Evolutionary conservation across 64 coral and sea anemone species (phyloP).

Genomic region (Porites lutea): DNA sequence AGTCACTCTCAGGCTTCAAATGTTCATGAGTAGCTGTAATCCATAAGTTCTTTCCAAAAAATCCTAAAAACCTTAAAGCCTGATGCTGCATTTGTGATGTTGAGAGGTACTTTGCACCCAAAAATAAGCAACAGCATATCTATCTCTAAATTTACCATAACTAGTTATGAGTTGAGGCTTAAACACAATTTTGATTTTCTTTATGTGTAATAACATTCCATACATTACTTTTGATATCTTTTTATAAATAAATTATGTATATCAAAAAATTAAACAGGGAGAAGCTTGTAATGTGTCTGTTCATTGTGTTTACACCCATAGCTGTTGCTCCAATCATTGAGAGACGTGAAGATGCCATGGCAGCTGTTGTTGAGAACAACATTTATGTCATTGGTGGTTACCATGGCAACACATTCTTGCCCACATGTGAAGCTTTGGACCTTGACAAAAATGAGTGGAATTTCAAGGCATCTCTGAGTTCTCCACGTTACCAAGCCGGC

Average conservation of each 20-base stretch:
- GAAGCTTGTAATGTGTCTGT: neutral
- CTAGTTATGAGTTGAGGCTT: neutral
- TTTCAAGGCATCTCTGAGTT: slow-evolving; percentile 75
- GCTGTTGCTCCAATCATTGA: slow-evolving; percentile 86
- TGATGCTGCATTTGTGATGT: too few species aligned
- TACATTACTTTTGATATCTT: too few species aligned
- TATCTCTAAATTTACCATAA: too few species aligned
- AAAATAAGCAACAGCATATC: too few species aligned
- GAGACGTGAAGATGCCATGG: slow-evolving; percentile 95
- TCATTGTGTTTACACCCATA: slow-evolving; percentile 28
- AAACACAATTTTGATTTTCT: neutral
- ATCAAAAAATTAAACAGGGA: too few species aligned
- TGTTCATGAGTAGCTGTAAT: too few species aligned
- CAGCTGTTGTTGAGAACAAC: slow-evolving; percentile 78
- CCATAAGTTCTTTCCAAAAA: too few species aligned
- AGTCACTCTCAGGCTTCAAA: too few species aligned
- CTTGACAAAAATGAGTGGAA: slow-evolving; percentile 87
- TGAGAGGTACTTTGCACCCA: too few species aligned
- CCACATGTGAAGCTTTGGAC: slow-evolving; percentile 86
- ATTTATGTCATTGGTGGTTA: slow-evolving; percentile 98
- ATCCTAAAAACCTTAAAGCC: too few species aligned
- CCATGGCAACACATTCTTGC: slow-evolving; percentile 74
- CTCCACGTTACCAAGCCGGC: slow-evolving; percentile 89
- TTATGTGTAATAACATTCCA: too few species aligned
- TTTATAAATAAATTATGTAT: too few species aligned